These are phyloP conservation scores for Denticeps clupeoides DNA, from an alignment of 2,797 vertebrate genomes.

Conservation along the genomic window DNA sequence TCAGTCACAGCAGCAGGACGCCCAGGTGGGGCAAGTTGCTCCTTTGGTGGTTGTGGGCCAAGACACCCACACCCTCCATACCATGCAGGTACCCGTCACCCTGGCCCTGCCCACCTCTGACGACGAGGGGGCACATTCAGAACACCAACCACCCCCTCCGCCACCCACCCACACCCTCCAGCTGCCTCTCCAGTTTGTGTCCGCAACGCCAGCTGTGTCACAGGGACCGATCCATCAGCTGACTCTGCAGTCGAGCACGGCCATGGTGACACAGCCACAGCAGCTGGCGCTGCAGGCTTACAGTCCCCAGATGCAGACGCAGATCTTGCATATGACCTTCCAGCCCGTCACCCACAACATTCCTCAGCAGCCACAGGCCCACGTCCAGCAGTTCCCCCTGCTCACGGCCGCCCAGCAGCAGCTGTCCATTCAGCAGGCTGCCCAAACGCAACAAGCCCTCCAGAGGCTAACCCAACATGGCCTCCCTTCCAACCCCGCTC, in stretches of 20 bases:
- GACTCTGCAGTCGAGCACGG: constrained; percentile 46
- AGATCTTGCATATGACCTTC: constrained; percentile 65
- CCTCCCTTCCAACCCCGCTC: constrained; percentile 4
- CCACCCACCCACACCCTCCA: constrained; percentile 51
- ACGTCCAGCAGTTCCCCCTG: constrained; percentile 54
- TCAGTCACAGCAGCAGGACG: constrained; percentile 30
- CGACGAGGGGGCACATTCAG: constrained; percentile 54
- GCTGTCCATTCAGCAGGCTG: constrained; percentile 36
- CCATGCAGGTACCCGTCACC: constrained; percentile 73
- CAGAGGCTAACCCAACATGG: constrained; percentile 13
- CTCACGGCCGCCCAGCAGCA: constrained; percentile 48
- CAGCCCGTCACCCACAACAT: constrained; percentile 33
- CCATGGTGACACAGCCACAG: constrained; percentile 65
- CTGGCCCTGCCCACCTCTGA: constrained; percentile 66
- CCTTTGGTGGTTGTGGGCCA: constrained; percentile 55
- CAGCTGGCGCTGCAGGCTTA: constrained; percentile 59
- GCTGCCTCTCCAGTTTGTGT: constrained; percentile 63
- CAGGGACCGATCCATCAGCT: constrained; percentile 50
- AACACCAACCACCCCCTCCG: constrained; percentile 61
- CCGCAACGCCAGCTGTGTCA: constrained; percentile 37
- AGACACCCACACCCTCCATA: constrained; percentile 68
- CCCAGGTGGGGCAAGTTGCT: constrained; percentile 33
- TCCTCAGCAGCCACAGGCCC: constrained; percentile 46
- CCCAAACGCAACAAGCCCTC: constrained; percentile 37
- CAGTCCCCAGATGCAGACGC: constrained; percentile 48